Evolutionary conservation across 2,888 invertebrate species (phyloP).

Genomic region (Chironomus tentans): DNA sequence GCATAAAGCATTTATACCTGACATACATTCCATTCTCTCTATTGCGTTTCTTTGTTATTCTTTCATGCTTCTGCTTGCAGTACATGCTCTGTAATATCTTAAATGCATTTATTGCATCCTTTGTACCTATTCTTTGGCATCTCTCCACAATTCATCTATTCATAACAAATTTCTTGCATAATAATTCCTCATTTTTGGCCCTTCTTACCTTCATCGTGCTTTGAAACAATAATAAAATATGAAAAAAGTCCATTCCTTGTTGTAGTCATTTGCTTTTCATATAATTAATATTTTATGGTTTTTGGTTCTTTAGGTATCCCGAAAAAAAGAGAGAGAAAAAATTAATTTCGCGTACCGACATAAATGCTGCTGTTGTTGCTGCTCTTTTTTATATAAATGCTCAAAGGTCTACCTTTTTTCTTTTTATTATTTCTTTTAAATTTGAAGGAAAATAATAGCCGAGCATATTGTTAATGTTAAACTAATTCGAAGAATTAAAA

Average conservation of each 20-base stretch:
- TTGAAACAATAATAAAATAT: neutral
- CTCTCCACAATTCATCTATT: conserved; percentile 1
- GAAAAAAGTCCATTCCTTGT: neutral
- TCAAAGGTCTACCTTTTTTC: neutral
- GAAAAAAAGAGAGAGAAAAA: too few species aligned
- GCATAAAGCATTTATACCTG: conserved; percentile 15
- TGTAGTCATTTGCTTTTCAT: conserved; percentile 8
- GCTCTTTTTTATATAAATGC: neutral
- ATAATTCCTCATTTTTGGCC: neutral
- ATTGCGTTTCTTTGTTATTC: neutral
- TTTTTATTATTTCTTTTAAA: neutral
- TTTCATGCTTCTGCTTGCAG: conserved; percentile 6
- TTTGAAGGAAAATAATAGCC: conserved; percentile 4
- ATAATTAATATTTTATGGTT: conserved; percentile 21
- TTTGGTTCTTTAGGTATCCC: neutral
- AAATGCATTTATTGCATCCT: conserved; percentile 15
- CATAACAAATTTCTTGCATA: conserved; percentile 18
- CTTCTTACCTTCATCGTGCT: neutral
- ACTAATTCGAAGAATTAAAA: conserved; percentile 25
- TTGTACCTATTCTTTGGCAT: neutral
- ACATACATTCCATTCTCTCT: neutral
- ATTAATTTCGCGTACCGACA: neutral
- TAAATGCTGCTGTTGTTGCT: neutral
- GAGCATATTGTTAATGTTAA: conserved; percentile 25
- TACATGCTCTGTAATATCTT: conserved; percentile 19